A percentile compares a stretch with the other conserved stretches of the same genome.
These are phyloP conservation scores for Ephestia elutella DNA, from an alignment of 1,140 invertebrate genomes.

Conservation along the genomic window DNA sequence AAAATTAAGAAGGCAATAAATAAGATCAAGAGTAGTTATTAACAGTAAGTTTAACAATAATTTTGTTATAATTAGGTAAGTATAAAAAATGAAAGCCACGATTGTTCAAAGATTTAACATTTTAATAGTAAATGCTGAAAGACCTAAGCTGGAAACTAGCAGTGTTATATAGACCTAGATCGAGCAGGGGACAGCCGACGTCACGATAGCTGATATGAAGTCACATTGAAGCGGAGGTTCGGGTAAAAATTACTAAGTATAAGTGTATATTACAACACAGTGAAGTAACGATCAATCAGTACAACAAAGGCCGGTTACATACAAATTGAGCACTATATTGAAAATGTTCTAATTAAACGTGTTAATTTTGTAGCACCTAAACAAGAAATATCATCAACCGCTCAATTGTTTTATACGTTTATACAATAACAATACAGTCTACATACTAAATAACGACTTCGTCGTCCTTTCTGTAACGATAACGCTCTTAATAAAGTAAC, in stretches of 20 bases:
- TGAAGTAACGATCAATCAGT: background rate
- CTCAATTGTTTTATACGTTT: background rate
- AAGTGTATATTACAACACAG: too few relatives aligned
- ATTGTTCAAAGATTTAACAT: constrained; percentile 21
- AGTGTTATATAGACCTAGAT: constrained; percentile 65
- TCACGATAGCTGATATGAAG: background rate
- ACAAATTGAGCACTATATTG: background rate
- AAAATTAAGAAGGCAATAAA: constrained; percentile 48
- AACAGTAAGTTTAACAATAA: constrained; percentile 31
- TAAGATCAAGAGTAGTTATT: constrained; percentile 28
- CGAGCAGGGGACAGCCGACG: constrained; percentile 19
- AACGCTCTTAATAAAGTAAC: constrained; percentile 26
- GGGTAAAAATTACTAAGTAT: too few relatives aligned
- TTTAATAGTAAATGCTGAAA: constrained; percentile 30
- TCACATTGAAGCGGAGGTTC: background rate
- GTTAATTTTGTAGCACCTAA: background rate
- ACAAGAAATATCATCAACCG: constrained; percentile 4
- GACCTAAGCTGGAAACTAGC: constrained; percentile 33
- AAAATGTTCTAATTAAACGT: background rate
- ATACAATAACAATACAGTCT: background rate
- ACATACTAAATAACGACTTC: constrained; percentile 28
- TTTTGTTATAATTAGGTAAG: constrained; percentile 11
- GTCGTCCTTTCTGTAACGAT: constrained; percentile 29
- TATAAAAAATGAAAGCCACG: constrained; percentile 31
- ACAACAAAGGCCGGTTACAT: background rate